These are phyloP conservation scores for Clinocottus analis DNA, from an alignment of 2,113 vertebrate genomes.

Conservation along the genomic window DNA sequence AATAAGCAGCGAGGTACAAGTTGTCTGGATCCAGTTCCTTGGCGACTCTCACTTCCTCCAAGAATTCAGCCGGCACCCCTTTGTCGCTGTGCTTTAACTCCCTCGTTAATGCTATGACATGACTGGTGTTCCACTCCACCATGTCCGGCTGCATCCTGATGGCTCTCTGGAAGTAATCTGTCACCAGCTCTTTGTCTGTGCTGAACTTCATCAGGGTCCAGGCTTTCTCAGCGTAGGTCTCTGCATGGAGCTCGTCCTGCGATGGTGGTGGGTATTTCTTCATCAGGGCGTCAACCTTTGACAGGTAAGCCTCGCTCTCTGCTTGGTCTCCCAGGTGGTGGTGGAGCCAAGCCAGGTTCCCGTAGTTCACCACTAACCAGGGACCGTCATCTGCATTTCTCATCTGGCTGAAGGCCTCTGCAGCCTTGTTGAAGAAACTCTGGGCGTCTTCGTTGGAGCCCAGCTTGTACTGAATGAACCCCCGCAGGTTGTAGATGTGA, in stretches of 20 bases:
- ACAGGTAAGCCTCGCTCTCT: too few species aligned
- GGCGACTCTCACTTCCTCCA: slow-evolving; percentile 40
- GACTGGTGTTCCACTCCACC: too few species aligned
- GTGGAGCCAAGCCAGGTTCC: too few species aligned
- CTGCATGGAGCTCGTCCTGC: slow-evolving; percentile 59
- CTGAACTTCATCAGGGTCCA: slow-evolving; percentile 74
- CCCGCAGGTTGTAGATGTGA: slow-evolving; percentile 72
- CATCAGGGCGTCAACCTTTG: slow-evolving; percentile 39
- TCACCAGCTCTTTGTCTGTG: not conserved
- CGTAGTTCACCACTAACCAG: too few species aligned
- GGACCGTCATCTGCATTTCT: too few species aligned
- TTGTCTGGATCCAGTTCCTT: slow-evolving; percentile 54
- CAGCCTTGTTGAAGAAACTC: too few species aligned
- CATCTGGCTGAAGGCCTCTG: too few species aligned
- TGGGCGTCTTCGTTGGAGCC: too few species aligned
- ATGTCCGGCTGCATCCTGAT: too few species aligned
- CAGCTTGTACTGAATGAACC: too few species aligned
- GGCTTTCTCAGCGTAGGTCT: slow-evolving; percentile 72
- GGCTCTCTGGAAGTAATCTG: too few species aligned
- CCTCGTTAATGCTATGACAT: not conserved
- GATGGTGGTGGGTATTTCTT: slow-evolving; percentile 45
- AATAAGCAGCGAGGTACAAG: slow-evolving; percentile 29
- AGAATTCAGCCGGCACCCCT: not conserved
- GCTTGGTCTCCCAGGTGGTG: too few species aligned
- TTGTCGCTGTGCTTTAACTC: not conserved